Conservation (phyloP, 2,797 vertebrate genomes). For the Hozukius guyotensis region DNA sequence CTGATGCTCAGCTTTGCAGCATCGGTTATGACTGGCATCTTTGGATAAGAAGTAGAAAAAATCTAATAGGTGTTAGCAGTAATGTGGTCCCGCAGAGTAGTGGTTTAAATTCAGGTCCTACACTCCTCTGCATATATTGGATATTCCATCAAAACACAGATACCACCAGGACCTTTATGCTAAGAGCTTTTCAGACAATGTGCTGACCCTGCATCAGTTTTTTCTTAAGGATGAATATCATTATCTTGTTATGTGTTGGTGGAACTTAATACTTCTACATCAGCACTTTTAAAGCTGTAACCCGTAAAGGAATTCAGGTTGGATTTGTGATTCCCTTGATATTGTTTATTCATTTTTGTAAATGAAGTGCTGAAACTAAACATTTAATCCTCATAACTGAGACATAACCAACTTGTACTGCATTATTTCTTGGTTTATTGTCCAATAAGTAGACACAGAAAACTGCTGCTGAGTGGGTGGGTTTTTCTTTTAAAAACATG, state of each 20-base stretch:
- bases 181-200: conserved; percentile 10
- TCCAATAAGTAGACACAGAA: neutral
- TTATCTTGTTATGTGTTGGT: conserved; percentile 26
- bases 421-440: neutral
- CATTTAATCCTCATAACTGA: neutral
- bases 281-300: conserved; percentile 13
- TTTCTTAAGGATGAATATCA: conserved; percentile 43
- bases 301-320: neutral
- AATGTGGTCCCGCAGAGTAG: neutral
- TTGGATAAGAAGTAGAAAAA: neutral
- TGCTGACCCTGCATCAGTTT: conserved; percentile 31
- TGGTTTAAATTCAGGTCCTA: conserved; percentile 28
- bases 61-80: neutral
- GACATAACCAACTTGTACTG: neutral
- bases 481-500: neutral
- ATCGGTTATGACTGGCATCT: conserved; percentile 6
- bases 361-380: neutral
- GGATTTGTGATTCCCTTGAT: neutral
- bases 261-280: conserved; percentile 17
- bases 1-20: conserved; percentile 25
- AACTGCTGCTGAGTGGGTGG: neutral
- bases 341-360: neutral
- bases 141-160: conserved; percentile 33
- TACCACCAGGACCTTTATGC: conserved; percentile 5
- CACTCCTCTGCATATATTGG: conserved; percentile 1